Evolutionary conservation across 2,797 vertebrate genomes (phyloP), one percentile per base, ranked within the genome.

Genomic region (Brotula barbata): DNA sequence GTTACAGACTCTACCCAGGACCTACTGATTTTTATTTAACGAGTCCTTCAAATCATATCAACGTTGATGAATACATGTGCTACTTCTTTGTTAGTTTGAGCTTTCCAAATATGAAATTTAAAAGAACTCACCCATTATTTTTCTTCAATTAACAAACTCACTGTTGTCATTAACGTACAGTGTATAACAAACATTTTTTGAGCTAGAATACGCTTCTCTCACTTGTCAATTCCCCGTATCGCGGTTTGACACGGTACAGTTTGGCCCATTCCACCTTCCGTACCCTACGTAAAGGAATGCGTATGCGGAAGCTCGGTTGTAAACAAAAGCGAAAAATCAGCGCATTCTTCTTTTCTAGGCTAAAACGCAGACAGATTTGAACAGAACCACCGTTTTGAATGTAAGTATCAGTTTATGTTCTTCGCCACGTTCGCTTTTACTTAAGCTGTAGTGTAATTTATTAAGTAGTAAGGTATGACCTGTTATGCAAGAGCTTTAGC

Each of bases 291-390:
- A 5, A 3, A 7, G 5, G 37, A 13, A 1, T 59, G 80, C 75
- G 77, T 75, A 77, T 20, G 48, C 82, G 81, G 88, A 87, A 87
- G 0, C 2, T 19, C 25, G 21, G 16, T 83, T 88, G 85, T 89
- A 89, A 89, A 89, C 86, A 89, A 82, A 75, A 75, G 50, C 78
- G 54, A 58, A 64, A 19, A 61, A 68, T 59, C 57, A 45, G 40
- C 52, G 49, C 16, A 16, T 36, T 57, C 9, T 16, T 25, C 6
- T 46, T 31, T 53, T 47, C 20, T 53, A 66, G 21, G 31, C 15
- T 5, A 39, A 39, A 28, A 23, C 43, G 2, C 10, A 40, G 2
- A 17, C 3, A 17, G 31, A 48, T 11, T 6, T 19, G 11, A 1
- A 22, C 5, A 3, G 21, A 21, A 20, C 2, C 23, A 15, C 6